phyloP scores from a whole-genome alignment of 2,113 vertebrate species.

The Ramphastos sulfuratus region DNA sequence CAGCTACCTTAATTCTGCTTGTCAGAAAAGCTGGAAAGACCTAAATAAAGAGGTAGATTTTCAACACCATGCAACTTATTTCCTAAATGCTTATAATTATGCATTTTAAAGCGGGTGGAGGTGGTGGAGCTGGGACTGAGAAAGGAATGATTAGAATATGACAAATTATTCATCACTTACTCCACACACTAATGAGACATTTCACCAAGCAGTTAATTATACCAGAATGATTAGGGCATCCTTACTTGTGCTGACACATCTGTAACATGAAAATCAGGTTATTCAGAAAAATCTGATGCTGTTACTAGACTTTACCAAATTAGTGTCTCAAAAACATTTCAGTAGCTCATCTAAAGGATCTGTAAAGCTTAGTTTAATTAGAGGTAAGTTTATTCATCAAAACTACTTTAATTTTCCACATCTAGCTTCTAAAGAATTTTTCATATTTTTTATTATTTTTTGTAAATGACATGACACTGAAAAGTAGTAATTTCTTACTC shows the following conservation, averaged over 20 bases:
- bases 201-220: slow-evolving; percentile 66
- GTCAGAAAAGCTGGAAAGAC: slow-evolving; percentile 1
- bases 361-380: slow-evolving; percentile 46
- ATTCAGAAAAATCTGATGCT: slow-evolving; percentile 38
- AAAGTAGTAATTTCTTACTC: slow-evolving; percentile 43
- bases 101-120: background rate
- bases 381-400: slow-evolving; percentile 59
- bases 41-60: slow-evolving; percentile 25
- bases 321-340: slow-evolving; percentile 56
- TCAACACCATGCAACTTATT: background rate
- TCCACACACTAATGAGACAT: slow-evolving; percentile 61
- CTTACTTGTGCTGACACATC: slow-evolving; percentile 36
- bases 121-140: background rate
- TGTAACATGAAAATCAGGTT: slow-evolving; percentile 57
- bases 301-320: slow-evolving; percentile 53
- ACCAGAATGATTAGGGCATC: slow-evolving; percentile 11
- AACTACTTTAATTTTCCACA: slow-evolving; percentile 51
- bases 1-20: background rate
- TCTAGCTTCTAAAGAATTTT: slow-evolving; percentile 23
- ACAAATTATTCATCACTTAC: slow-evolving; percentile 39
- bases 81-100: slow-evolving; percentile 37
- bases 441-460: background rate
- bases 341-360: slow-evolving; percentile 36
- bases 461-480: slow-evolving; percentile 35
- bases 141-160: slow-evolving; percentile 47